Percentiles rank a stretch among this genome's conserved stretches.
phyloP scores from a whole-genome alignment of 1,140 invertebrate species.

The Solen grandis region DNA sequence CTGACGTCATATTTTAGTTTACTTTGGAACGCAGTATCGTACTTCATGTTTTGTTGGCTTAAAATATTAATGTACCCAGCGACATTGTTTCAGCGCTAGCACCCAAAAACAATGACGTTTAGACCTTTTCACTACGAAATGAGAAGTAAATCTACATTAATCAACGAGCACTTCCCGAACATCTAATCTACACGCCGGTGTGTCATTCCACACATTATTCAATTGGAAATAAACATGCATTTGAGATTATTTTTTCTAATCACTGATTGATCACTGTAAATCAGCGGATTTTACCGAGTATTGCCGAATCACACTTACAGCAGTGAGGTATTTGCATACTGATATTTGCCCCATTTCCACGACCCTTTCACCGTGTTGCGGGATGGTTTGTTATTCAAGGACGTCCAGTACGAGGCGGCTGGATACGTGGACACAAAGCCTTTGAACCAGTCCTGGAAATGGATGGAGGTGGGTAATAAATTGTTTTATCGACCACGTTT shows the following conservation, averaged over 20 bases:
- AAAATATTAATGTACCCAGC: neutral
- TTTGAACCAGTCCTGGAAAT: conserved; percentile 25
- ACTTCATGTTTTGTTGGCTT: neutral
- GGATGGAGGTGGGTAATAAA: neutral
- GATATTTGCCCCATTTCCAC: conserved; percentile 30
- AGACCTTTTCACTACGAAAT: too few species aligned
- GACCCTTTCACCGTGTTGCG: neutral
- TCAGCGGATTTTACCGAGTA: neutral
- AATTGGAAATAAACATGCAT: neutral
- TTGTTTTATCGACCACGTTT: neutral
- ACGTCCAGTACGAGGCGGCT: conserved; percentile 14
- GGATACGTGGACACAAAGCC: neutral
- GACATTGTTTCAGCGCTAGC: too few species aligned
- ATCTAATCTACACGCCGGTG: neutral
- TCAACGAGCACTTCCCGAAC: too few species aligned
- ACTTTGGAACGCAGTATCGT: neutral
- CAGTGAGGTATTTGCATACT: neutral
- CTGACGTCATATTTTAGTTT: neutral
- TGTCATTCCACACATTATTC: neutral
- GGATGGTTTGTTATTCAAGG: conserved; percentile 19
- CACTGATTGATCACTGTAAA: neutral
- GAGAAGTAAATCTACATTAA: too few species aligned
- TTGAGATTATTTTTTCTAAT: neutral
- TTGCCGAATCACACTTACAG: neutral
- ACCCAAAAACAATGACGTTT: too few species aligned